Evolutionary conservation across 1,140 invertebrate species (phyloP), one percentile per base, ranked within the genome.

Genomic region (Sesamia nonagrioides): DNA sequence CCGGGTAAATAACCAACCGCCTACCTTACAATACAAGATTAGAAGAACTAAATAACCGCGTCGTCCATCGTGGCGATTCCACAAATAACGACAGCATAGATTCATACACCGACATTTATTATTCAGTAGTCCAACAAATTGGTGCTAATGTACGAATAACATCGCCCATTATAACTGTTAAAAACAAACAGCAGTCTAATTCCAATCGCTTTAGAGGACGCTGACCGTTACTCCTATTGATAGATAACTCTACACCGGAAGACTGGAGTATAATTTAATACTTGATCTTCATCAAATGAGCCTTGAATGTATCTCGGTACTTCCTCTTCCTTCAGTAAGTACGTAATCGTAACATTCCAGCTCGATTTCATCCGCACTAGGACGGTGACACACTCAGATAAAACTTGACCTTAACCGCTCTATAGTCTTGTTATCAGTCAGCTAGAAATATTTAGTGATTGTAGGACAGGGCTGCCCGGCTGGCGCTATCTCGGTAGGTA

Each of bases 351-450:
- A 61, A 63, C 40, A 75, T 60, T 61, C 56, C 35, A 15, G 17
- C 52, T 58, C 48, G 37, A 17, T 21, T 73, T 50, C 56, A 45
- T 73, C 21, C 21, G 6, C 17, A 45, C 42, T 17, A 2, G 33
- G 33, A 37, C 77, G 52, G 69, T 80, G 72, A 58, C 78, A 69
- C 56, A 80, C 45, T 78, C 21, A 83, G 87, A 90, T 90, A 89
- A 84, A 54, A 13, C 37, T 42, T 90, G 88, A 88, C 89, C 86
- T 90, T 88, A 87, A 87, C 89, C 86, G 82, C 68, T 63, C 77
- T 37, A 17, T 66, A 66, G 74, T 66, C 76, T 45, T 15, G 63
- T 61, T 75, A 75, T 75, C 72, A 75, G 56, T 75, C 56, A 61
- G 37, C 63, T 54, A 78, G 42, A 72, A 78, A 78, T 72, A 77